Evolutionary conservation across 2,797 vertebrate species (phyloP), one percentile per base, ranked within the genome.

Genomic region (Syngnathus acus): DNA sequence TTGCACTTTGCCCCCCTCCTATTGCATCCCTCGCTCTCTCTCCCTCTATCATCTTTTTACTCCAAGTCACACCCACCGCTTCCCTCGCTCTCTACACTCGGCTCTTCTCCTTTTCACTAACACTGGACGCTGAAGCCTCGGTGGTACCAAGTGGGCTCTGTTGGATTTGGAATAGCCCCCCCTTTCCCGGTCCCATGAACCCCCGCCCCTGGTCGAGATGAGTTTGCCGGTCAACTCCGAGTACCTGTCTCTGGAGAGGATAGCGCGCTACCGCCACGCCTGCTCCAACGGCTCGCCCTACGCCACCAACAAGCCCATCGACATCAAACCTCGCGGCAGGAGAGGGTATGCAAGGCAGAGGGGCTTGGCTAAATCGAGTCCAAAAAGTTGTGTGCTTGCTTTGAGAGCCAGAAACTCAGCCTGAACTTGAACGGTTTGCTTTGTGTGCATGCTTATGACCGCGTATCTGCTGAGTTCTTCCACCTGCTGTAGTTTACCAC

Each of bases 231-330:
- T 89, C 75, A 93, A 88, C 85, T 93, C 91, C 79, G 95, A 95
- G 68, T 90, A 90, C 82, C 87, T 92, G 53, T 91, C 93, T 72
- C 78, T 94, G 91, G 92, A 94, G 86, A 94, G 89, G 85, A 91
- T 94, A 74, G 86, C 94, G 67, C 91, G 92, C 76, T 94, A 93
- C 82, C 92, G 91, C 73, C 93, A 92, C 39, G 87, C 92, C 84
- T 93, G 90, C 82, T 87, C 92, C 84, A 94, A 91, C 0, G 91
- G 94, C 88, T 97, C 91, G 0, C 93, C 95, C 59, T 97, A 89
- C 82, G 94, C 93, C 80, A 95, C 92, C 77, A 95, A 97, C 94
- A 95, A 95, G 84, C 93, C 94, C 73, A 94, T 97, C 88, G 95
- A 96, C 91, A 97, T 97, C 91, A 96, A 95, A 83, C 93, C 93